phyloP scores from a whole-genome alignment of 2,888 invertebrate genomes.

The Aphodius granarius region DNA sequence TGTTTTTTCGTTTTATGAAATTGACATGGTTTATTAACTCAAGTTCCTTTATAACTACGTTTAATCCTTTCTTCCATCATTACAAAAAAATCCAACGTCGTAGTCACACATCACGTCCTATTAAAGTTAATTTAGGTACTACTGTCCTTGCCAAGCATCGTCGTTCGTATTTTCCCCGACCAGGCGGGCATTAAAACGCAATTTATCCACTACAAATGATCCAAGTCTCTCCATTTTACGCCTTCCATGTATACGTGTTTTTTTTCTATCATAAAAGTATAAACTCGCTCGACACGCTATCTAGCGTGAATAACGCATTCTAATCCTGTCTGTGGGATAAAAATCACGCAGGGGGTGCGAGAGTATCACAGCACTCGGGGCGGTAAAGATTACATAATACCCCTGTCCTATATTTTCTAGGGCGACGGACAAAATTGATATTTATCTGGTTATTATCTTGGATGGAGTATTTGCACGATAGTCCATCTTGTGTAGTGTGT shows the following conservation, averaged over 20 bases:
- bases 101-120: background rate
- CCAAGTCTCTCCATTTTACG: background rate
- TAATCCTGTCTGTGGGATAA: constrained; percentile 1
- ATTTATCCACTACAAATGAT: background rate
- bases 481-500: background rate
- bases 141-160: background rate
- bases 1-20: background rate
- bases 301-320: constrained; percentile 9
- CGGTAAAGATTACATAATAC: background rate
- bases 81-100: background rate
- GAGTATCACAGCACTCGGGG: background rate
- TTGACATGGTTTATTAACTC: background rate
- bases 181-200: background rate
- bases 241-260: background rate
- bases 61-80: background rate
- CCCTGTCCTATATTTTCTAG: background rate
- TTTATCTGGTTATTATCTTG: constrained; percentile 7
- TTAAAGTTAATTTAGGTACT: background rate
- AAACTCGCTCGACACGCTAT: constrained; percentile 1
- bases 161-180: background rate
- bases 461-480: background rate
- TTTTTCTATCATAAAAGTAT: background rate
- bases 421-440: background rate
- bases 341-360: background rate
- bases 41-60: too few relatives aligned